Conservation (phyloP, 2,113 vertebrate species). For the Aepyceros melampus region DNA sequence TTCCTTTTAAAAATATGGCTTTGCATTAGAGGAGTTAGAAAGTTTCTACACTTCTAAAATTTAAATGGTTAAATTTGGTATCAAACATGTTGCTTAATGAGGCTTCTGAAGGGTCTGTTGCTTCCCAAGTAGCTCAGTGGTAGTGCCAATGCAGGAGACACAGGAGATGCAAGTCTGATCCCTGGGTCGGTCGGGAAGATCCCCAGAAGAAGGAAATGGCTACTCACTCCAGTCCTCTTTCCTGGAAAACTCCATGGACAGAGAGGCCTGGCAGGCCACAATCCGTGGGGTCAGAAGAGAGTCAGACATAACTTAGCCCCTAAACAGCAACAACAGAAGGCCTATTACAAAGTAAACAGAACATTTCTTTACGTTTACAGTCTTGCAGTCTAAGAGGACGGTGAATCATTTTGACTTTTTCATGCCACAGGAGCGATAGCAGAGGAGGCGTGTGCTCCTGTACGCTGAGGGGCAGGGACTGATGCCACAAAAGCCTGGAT, state of each 20-base stretch:
- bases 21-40: neutral
- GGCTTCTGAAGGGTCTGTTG: neutral
- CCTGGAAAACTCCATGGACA: neutral
- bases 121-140: neutral
- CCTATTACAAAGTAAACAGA: neutral
- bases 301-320: neutral
- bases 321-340: neutral
- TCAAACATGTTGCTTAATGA: neutral
- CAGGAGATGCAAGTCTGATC: neutral
- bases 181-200: neutral
- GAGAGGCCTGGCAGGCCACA: neutral
- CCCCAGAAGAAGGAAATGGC: neutral
- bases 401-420: neutral
- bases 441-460: neutral
- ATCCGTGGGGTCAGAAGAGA: neutral
- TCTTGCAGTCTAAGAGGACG: neutral
- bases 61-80: neutral
- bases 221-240: neutral
- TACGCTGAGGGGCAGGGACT: neutral
- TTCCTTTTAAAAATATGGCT: neutral
- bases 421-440: neutral
- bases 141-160: neutral
- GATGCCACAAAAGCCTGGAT: fast-evolving
- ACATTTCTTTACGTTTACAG: neutral
- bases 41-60: neutral